Base-by-base conservation (phyloP, 1,140 invertebrate genomes). In the Manduca sexta region DNA sequence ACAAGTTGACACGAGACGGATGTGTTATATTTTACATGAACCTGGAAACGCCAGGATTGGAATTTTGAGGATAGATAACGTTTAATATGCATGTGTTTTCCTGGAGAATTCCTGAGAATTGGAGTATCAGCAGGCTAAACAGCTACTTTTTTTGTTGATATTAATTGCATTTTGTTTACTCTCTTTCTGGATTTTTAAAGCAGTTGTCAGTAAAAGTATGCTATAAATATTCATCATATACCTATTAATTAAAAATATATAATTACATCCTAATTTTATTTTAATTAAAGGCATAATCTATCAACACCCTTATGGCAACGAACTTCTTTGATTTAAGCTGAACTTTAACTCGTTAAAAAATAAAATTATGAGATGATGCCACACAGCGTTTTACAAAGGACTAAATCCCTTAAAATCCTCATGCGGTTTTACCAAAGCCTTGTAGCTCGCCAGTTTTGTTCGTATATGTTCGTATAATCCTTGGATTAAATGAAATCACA, bases 401-500 rank as follows among this genome's bases (percentile, higher is more conserved):
- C 40, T 52, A 61, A 69, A 64, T 64, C 61, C 64, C 37, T 48
- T 47, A 57, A 68, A 64, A 70, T 68, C 54, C 61, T 51, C 58
- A 51, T 63, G 56, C 52, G 59, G 61, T 66, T 63, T 52, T 50
- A 62, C 52, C 47, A 59, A 70, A 49, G 61, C 48, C 56, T 67
- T 63, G 53, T 55, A 56, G 61, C 53, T 63, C 57, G 53, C 50
- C 62, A 57, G 58, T 60, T 66, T 56, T 57, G 55, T 47, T 49
- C 53, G 52, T 58, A 49, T 45, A 57, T 54, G 52, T 45, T 62
- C 44, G 48, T 45, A 48, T 75, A 76, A 76, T 69, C 73, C 66
- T 30, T 31, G 62, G 70, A 71, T 68, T 67, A 69, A 54, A 51
- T 46, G 55, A 56, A 61, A 65, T 57, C 56, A 59, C 51, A 50